Evolutionary conservation across 2,113 vertebrate genomes (phyloP).

Genomic region (Enhydra lutris): DNA sequence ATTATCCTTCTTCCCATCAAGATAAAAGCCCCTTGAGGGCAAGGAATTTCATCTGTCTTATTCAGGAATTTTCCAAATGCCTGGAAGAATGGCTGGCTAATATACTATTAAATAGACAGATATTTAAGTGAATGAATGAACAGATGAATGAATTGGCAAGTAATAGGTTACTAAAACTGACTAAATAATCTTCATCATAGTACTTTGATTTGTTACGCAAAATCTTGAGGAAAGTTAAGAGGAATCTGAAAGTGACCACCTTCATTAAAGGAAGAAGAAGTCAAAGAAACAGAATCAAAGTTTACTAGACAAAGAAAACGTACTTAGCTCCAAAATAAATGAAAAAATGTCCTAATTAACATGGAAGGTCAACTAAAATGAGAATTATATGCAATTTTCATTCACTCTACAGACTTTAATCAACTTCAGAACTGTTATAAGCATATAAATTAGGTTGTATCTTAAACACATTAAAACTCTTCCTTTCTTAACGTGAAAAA

Average conservation of each 20-base stretch:
- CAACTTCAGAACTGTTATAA: conserved; percentile 62
- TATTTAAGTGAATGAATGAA: not conserved
- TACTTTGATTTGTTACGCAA: conserved; percentile 18
- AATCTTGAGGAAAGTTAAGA: not conserved
- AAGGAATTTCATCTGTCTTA: not conserved
- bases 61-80: not conserved
- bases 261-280: conserved; percentile 34
- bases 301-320: conserved; percentile 63
- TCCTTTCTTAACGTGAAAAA: conserved; percentile 60
- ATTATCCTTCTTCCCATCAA: not conserved
- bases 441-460: conserved; percentile 49
- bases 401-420: conserved; percentile 68
- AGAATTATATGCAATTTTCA: conserved; percentile 65
- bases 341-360: conserved; percentile 73
- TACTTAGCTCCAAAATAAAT: conserved; percentile 57
- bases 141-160: not conserved
- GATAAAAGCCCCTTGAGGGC: not conserved
- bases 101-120: not conserved
- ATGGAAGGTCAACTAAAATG: conserved; percentile 74
- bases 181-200: not conserved
- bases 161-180: not conserved
- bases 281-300: conserved; percentile 3
- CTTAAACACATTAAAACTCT: conserved; percentile 69
- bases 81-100: not conserved
- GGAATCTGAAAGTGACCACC: conserved; percentile 1